phyloP scores from a whole-genome alignment of 2,888 invertebrate genomes.

The Folsomia manolachei region DNA sequence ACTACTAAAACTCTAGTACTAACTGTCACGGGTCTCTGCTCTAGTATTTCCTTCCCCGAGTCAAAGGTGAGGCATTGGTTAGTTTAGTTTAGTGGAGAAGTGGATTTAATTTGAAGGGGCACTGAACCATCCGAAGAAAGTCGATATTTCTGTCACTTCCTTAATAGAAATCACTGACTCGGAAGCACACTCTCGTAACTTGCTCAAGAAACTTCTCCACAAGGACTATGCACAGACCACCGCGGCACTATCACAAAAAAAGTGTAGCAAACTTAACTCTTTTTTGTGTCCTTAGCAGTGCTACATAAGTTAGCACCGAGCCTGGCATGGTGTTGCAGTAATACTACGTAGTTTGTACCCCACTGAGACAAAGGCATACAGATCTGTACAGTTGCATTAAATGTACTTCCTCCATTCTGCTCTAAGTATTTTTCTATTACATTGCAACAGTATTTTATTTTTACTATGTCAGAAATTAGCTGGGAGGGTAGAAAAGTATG shows the following conservation, averaged over 20 bases:
- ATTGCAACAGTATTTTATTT: neutral
- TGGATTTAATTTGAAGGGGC: neutral
- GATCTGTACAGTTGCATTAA: too few relatives aligned
- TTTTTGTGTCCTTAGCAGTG: neutral
- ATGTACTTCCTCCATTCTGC: neutral
- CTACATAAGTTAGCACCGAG: too few relatives aligned
- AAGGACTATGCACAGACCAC: neutral
- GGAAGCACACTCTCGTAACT: neutral
- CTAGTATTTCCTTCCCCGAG: neutral
- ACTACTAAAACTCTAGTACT: too few relatives aligned
- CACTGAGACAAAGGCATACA: too few relatives aligned
- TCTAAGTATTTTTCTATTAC: neutral
- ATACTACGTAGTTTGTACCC: too few relatives aligned
- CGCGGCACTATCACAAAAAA: neutral
- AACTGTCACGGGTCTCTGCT: too few relatives aligned
- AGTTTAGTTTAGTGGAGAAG: neutral
- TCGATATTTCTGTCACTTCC: neutral
- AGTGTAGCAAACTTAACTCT: neutral
- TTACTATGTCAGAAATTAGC: neutral
- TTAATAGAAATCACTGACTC: neutral
- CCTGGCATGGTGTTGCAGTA: too few relatives aligned
- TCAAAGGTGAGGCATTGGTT: neutral
- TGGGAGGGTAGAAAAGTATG: conserved; percentile 3
- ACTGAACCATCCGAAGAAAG: neutral
- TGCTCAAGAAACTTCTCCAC: neutral